A percentile compares a stretch with the other conserved stretches of the same genome.
Conservation (phyloP, 2,113 vertebrate species). For the Galeopterus variegatus region DNA sequence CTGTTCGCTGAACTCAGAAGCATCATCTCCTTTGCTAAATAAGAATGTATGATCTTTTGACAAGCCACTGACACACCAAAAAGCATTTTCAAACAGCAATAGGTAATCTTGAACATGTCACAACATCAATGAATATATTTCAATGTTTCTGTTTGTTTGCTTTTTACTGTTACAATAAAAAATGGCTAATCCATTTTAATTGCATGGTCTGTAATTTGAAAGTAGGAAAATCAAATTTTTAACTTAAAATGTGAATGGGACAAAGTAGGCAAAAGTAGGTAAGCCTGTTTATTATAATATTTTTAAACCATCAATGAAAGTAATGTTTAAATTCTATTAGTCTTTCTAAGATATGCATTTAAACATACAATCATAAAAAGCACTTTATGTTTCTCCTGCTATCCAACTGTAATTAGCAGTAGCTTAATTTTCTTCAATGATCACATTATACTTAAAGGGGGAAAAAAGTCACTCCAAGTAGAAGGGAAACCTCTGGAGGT, state of each 20-base stretch:
- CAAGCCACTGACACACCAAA: not conserved
- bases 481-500: not conserved
- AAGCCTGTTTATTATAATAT: not conserved
- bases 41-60: not conserved
- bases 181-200: not conserved
- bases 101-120: not conserved
- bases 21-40: not conserved
- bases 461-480: not conserved
- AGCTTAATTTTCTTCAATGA: not conserved
- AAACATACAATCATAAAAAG: not conserved
- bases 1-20: not conserved
- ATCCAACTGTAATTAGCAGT: not conserved
- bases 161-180: not conserved
- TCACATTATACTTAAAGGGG: not conserved
- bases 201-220: not conserved
- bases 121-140: not conserved
- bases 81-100: not conserved
- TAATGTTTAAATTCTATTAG: not conserved
- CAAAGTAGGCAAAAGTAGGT: not conserved
- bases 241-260: slow-evolving; percentile 9
- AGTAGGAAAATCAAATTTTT: slow-evolving; percentile 19
- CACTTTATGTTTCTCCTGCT: not conserved
- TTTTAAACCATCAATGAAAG: not conserved
- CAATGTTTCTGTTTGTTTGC: not conserved
- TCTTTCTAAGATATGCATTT: not conserved